These are phyloP conservation scores for Drosophila mimica DNA, from an alignment of 2,888 invertebrate genomes.

Conservation along the genomic window DNA sequence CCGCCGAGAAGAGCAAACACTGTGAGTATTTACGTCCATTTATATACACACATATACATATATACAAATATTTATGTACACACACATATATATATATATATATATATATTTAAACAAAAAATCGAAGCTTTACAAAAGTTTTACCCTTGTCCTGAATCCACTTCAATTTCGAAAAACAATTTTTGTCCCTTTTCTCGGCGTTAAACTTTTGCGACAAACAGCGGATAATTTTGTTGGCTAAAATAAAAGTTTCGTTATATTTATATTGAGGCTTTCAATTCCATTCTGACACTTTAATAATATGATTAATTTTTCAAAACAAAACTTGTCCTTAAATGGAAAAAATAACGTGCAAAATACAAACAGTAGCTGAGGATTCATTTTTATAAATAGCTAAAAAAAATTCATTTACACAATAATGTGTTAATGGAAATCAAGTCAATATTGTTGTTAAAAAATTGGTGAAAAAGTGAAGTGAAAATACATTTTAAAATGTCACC, in stretches of 20 bases:
- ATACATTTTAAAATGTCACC: not conserved
- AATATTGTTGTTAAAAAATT: not conserved
- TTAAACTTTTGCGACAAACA: conserved; percentile 18
- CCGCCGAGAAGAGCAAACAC: conserved; percentile 85
- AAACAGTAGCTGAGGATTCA: conserved; percentile 16
- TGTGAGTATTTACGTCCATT: conserved; percentile 79
- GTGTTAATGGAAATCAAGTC: not conserved
- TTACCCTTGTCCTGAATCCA: conserved; percentile 52
- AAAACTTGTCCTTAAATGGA: not conserved
- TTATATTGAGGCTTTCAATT: conserved; percentile 22
- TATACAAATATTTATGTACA: not conserved
- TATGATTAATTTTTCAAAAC: conserved; percentile 30
- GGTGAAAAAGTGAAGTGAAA: not conserved
- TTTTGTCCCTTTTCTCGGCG: conserved; percentile 41
- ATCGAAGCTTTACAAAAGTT: conserved; percentile 53
- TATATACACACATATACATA: not conserved
- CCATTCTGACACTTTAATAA: conserved; percentile 41
- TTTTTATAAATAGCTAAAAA: conserved; percentile 7
- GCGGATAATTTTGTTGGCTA: conserved; percentile 33
- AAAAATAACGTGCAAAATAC: not conserved
- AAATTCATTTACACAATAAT: too few species aligned
- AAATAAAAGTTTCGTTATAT: conserved; percentile 40
- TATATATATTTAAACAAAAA: conserved; percentile 25
- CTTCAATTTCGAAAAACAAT: conserved; percentile 43
- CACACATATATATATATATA: conserved; percentile 12